phyloP scores from a whole-genome alignment of 2,797 vertebrate genomes.

The Peromyscus eremicus region DNA sequence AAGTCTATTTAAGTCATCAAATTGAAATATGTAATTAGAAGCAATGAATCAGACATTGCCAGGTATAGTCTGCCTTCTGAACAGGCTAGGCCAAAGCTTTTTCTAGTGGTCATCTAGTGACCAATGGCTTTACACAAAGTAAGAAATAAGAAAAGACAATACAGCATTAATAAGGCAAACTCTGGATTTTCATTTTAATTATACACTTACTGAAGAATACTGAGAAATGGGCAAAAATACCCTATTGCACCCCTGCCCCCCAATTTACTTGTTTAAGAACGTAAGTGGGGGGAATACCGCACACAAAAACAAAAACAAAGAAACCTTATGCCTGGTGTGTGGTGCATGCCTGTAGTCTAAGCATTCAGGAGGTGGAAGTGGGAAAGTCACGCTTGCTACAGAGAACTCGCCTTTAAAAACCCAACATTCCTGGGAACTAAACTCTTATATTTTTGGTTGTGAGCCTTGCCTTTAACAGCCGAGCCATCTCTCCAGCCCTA shows the following conservation, averaged over 20 bases:
- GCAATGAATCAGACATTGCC: not conserved
- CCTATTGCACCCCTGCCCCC: not conserved
- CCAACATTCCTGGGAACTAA: not conserved
- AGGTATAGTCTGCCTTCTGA: not conserved
- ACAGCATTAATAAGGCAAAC: not conserved
- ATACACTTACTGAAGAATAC: constrained; percentile 35
- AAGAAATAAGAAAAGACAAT: not conserved
- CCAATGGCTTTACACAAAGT: constrained; percentile 21
- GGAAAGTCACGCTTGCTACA: not conserved
- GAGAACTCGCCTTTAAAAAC: constrained; percentile 6
- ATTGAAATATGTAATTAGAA: constrained; percentile 69
- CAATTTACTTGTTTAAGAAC: not conserved
- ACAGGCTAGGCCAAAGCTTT: constrained; percentile 32
- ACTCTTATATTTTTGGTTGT: too few relatives aligned
- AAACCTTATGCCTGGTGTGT: not conserved
- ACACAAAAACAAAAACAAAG: not conserved
- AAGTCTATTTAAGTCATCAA: constrained; percentile 67
- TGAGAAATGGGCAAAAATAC: constrained; percentile 27
- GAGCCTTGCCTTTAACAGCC: too few relatives aligned
- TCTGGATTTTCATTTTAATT: constrained; percentile 60
- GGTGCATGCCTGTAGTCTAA: not conserved
- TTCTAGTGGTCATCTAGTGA: constrained; percentile 3
- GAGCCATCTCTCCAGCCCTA: too few relatives aligned
- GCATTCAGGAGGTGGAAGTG: not conserved
- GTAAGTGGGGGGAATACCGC: not conserved